phyloP scores from a whole-genome alignment of 2,797 vertebrate genomes.

The Channa striata region DNA sequence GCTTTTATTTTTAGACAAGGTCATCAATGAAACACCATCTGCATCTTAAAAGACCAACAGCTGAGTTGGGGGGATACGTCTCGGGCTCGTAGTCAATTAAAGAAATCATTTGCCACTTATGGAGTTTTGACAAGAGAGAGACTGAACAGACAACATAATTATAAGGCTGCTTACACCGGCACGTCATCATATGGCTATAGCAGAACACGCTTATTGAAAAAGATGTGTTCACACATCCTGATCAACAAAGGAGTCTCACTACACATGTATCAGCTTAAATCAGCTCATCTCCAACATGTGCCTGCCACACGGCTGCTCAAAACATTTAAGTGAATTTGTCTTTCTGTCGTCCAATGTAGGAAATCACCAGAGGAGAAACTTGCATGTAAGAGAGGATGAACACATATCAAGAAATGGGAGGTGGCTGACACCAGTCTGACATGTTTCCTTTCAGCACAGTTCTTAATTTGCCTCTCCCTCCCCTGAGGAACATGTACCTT shows the following conservation, averaged over 20 bases:
- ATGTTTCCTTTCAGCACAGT: conserved; percentile 78
- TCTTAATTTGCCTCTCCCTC: conserved; percentile 74
- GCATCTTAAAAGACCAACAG: conserved; percentile 68
- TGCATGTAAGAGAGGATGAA: conserved; percentile 57
- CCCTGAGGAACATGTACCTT: conserved; percentile 77
- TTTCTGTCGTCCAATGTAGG: conserved; percentile 64
- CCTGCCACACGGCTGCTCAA: conserved; percentile 61
- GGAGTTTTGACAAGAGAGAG: conserved; percentile 70
- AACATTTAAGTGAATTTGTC: conserved; percentile 58
- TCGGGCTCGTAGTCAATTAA: conserved; percentile 70
- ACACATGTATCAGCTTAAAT: conserved; percentile 73
- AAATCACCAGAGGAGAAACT: conserved; percentile 67
- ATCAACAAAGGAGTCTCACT: conserved; percentile 66
- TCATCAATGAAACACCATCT: conserved; percentile 67
- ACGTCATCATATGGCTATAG: conserved; percentile 64
- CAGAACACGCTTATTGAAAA: conserved; percentile 50
- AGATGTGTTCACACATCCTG: conserved; percentile 60
- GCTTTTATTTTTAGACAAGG: conserved; percentile 78
- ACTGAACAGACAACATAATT: conserved; percentile 78
- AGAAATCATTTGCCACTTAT: conserved; percentile 64
- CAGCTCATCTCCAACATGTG: conserved; percentile 62
- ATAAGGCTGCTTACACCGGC: conserved; percentile 68
- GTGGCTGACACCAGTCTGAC: conserved; percentile 78
- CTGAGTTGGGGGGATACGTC: conserved; percentile 56
- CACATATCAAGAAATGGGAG: conserved; percentile 73